These are phyloP conservation scores for Andrena cerasifolii DNA, from an alignment of 1,140 invertebrate species.

Conservation along the genomic window DNA sequence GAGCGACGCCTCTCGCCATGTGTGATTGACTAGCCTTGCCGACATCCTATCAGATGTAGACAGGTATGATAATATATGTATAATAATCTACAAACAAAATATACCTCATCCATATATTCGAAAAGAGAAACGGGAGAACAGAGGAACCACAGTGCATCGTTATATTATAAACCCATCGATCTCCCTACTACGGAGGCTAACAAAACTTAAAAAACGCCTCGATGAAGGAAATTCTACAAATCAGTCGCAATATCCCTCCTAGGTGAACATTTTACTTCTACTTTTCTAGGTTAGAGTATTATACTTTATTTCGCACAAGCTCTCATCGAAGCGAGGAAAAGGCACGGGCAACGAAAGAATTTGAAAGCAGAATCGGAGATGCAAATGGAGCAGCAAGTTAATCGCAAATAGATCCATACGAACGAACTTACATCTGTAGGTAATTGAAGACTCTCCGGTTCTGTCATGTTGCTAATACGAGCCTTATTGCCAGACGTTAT, in stretches of 20 bases:
- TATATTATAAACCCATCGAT: too few relatives aligned
- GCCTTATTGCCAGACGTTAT: slow-evolving; percentile 6
- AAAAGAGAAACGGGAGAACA: too few relatives aligned
- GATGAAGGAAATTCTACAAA: not conserved
- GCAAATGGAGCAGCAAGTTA: too few relatives aligned
- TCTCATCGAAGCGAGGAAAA: not conserved
- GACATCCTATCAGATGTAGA: slow-evolving; percentile 84
- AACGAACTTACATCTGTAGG: slow-evolving; percentile 43
- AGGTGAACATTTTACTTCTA: not conserved
- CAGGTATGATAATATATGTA: slow-evolving; percentile 85
- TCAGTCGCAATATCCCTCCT: not conserved
- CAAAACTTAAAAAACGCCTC: not conserved
- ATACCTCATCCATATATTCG: not conserved
- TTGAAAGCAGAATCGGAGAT: not conserved
- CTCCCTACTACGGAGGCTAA: too few relatives aligned
- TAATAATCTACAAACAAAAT: slow-evolving; percentile 82
- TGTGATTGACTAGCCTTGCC: slow-evolving; percentile 83
- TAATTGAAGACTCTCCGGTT: slow-evolving; percentile 29
- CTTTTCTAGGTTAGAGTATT: not conserved
- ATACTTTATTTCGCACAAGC: not conserved
- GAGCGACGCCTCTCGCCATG: slow-evolving; percentile 84
- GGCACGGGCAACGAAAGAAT: not conserved
- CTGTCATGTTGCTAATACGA: slow-evolving; percentile 19
- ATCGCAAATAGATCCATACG: not conserved
- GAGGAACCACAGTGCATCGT: too few relatives aligned